A percentile compares a stretch with the other conserved stretches of the same genome.
Evolutionary conservation across 2,888 invertebrate genomes (phyloP).

Genomic region (Melangyna quadrimaculata): DNA sequence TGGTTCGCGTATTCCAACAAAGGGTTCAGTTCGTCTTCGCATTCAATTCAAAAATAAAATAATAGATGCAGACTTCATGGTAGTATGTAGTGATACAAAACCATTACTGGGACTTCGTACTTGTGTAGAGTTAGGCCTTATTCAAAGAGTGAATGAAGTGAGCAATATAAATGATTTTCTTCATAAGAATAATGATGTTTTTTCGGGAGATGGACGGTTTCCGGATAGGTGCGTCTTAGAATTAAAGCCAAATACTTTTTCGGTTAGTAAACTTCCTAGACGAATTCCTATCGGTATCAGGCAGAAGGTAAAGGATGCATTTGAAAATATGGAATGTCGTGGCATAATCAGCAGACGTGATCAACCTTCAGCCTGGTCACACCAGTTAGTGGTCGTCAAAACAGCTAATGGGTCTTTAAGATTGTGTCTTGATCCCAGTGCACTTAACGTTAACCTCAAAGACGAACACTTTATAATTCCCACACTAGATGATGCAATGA

Average conservation of each 20-base stretch:
- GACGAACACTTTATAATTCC: neutral
- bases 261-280: slow-evolving; percentile 44
- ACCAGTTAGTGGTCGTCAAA: slow-evolving; percentile 54
- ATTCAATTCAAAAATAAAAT: slow-evolving; percentile 28
- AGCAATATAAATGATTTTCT: too few relatives aligned
- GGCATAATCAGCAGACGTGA: too few relatives aligned
- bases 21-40: slow-evolving; percentile 4
- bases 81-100: slow-evolving; percentile 14
- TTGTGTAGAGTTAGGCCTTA: slow-evolving; percentile 13
- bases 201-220: neutral
- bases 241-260: slow-evolving; percentile 20
- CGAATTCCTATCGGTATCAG: too few relatives aligned
- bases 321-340: too few relatives aligned
- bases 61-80: slow-evolving; percentile 21
- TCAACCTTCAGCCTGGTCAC: slow-evolving; percentile 30
- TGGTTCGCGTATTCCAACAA: slow-evolving; percentile 25
- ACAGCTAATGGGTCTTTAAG: slow-evolving; percentile 61
- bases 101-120: slow-evolving; percentile 32
- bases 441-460: too few relatives aligned
- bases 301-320: too few relatives aligned
- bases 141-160: slow-evolving; percentile 21
- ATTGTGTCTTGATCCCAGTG: too few relatives aligned
- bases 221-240: slow-evolving; percentile 34
- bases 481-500: neutral
- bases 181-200: too few relatives aligned